phyloP scores from a whole-genome alignment of 2,888 invertebrate genomes.

The Heterodera filipjevi region DNA sequence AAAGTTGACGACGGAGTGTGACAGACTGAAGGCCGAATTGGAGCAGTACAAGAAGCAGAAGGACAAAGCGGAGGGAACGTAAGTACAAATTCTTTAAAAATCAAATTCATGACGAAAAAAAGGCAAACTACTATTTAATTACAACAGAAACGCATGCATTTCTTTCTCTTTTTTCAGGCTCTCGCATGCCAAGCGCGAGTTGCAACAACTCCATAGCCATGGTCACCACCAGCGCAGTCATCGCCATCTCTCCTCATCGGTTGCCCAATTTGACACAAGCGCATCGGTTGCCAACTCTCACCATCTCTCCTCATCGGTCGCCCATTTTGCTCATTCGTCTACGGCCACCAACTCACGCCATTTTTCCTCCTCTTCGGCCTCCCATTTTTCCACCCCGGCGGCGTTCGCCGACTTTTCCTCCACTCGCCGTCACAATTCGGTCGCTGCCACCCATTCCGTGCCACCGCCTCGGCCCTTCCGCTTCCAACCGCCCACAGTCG shows the following conservation, averaged over 20 bases:
- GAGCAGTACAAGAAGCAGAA: not conserved
- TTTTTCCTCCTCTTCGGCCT: too few species aligned
- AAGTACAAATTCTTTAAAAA: not conserved
- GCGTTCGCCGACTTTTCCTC: not conserved
- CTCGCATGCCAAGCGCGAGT: not conserved
- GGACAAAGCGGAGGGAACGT: not conserved
- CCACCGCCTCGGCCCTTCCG: too few species aligned
- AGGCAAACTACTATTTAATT: too few species aligned
- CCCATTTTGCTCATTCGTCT: too few species aligned
- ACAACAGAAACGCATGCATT: too few species aligned
- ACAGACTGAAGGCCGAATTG: not conserved
- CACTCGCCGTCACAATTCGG: not conserved
- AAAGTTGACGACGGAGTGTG: not conserved
- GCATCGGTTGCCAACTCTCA: too few species aligned
- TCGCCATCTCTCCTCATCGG: not conserved
- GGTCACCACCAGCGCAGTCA: not conserved
- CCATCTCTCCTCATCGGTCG: too few species aligned
- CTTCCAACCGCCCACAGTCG: not conserved
- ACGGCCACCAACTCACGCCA: too few species aligned
- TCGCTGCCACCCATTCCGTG: not conserved
- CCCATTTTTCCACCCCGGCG: not conserved
- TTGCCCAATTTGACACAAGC: too few species aligned
- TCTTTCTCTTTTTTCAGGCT: not conserved
- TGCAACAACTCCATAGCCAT: not conserved
- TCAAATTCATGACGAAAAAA: too few species aligned